phyloP scores from a whole-genome alignment of 1,140 invertebrate species.

The Danaus plexippus region DNA sequence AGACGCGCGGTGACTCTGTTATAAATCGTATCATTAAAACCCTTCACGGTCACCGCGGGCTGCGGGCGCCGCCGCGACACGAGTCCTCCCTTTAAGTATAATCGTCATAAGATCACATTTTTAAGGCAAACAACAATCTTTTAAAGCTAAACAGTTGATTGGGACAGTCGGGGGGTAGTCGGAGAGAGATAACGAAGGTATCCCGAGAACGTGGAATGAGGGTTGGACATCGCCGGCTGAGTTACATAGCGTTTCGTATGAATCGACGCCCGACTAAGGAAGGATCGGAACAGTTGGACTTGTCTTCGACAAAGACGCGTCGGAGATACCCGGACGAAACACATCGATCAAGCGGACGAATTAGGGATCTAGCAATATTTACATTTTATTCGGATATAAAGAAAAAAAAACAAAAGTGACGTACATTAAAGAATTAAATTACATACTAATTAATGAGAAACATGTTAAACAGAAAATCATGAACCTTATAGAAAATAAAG shows the following conservation, averaged over 20 bases:
- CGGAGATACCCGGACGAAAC: constrained; percentile 39
- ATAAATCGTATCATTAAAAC: not conserved
- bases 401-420: constrained; percentile 35
- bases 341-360: constrained; percentile 21
- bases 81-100: constrained; percentile 51
- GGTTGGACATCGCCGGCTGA: not conserved
- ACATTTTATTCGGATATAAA: constrained; percentile 35
- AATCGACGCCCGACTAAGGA: constrained; percentile 11
- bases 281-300: constrained; percentile 34
- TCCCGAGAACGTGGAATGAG: constrained; percentile 43
- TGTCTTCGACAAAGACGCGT: constrained; percentile 57
- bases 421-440: constrained; percentile 54
- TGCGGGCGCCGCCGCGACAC: constrained; percentile 39
- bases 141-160: constrained; percentile 67
- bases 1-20: not conserved
- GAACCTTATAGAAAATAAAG: constrained; percentile 44
- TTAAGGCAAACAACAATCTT: constrained; percentile 71
- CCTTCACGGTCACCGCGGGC: constrained; percentile 17
- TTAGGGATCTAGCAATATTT: constrained; percentile 31
- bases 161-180: constrained; percentile 26
- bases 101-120: constrained; percentile 71
- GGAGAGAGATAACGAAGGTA: constrained; percentile 45
- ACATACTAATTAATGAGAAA: constrained; percentile 60
- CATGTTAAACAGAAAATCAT: constrained; percentile 51
- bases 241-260: constrained; percentile 26